phyloP scores from a whole-genome alignment of 2,888 invertebrate species.

The Apotomis turbidana region DNA sequence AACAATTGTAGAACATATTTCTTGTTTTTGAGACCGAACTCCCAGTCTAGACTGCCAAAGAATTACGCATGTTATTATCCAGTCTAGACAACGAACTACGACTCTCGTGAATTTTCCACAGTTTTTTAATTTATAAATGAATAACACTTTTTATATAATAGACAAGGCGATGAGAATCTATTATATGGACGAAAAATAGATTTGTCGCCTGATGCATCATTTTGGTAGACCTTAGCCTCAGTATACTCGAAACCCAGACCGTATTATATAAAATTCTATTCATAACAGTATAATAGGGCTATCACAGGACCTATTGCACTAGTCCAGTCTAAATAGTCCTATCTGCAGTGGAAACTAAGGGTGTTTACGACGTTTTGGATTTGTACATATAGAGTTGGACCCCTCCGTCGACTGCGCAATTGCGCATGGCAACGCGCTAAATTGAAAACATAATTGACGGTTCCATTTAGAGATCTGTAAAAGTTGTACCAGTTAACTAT shows the following conservation, averaged over 20 bases:
- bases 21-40: no score
- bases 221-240: constrained; percentile 5
- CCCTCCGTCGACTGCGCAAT: constrained; percentile 12
- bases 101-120: no score
- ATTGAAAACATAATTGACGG: constrained; percentile 9
- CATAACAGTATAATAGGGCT: constrained; percentile 16
- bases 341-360: background rate
- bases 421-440: constrained; percentile 8
- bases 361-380: background rate
- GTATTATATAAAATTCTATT: background rate
- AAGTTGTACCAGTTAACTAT: background rate
- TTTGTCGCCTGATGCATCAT: background rate
- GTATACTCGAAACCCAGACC: background rate
- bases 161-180: no score
- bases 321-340: background rate
- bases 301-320: background rate
- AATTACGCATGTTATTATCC: no score
- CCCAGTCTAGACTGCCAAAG: no score
- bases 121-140: no score
- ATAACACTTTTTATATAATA: no score
- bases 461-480: constrained; percentile 15
- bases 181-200: no score
- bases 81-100: no score
- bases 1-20: no score
- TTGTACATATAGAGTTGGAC: background rate